phyloP scores from a whole-genome alignment of 2,113 vertebrate genomes.

The Istiophorus platypterus region DNA sequence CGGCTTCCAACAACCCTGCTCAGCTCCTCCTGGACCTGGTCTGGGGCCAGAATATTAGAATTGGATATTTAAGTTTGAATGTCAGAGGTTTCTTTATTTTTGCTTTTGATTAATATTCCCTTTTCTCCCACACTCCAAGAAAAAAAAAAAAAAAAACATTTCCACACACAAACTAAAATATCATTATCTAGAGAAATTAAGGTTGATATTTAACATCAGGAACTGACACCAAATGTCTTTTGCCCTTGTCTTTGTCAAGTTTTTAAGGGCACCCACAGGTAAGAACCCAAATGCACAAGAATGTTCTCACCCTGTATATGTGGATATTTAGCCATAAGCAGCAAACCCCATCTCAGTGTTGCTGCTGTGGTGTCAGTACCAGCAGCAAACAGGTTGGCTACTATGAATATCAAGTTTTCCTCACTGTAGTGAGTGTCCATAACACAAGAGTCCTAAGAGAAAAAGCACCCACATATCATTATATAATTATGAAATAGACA shows the following conservation, averaged over 20 bases:
- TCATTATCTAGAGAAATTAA: background rate
- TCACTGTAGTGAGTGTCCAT: constrained; percentile 54
- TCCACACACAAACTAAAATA: no score
- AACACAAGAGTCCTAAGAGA: constrained; percentile 44
- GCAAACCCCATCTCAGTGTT: constrained; percentile 75
- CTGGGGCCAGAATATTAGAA: constrained; percentile 33
- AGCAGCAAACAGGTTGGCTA: constrained; percentile 75
- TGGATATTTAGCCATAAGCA: constrained; percentile 83
- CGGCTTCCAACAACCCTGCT: constrained; percentile 68
- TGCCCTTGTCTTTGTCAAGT: background rate
- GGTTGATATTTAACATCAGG: no score
- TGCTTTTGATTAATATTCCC: background rate
- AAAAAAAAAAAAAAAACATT: no score
- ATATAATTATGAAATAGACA: no score
- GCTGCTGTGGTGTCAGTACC: constrained; percentile 79
- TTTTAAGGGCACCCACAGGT: background rate
- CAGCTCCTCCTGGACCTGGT: constrained; percentile 80
- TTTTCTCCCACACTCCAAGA: background rate
- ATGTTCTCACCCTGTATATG: constrained; percentile 81
- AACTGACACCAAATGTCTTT: background rate
- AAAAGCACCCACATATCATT: background rate
- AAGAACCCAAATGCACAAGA: background rate
- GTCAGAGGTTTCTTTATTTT: background rate
- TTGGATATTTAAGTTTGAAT: background rate
- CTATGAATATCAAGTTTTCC: constrained; percentile 66